Evolutionary conservation across 2,797 vertebrate species (phyloP).

Genomic region (Danio choprae): DNA sequence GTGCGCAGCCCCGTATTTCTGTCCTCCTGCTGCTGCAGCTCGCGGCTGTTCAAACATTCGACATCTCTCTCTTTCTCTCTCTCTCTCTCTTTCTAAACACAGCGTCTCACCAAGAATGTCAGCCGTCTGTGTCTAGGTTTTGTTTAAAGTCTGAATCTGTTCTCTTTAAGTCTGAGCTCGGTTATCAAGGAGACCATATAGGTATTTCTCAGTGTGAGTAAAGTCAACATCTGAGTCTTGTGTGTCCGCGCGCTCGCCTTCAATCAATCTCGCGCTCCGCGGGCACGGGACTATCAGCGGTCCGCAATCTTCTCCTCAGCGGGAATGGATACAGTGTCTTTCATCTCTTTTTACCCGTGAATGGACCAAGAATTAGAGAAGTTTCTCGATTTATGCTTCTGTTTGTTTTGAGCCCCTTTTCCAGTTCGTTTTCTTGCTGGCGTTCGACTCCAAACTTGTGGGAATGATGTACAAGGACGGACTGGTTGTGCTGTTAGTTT

Average conservation of each 20-base stretch:
- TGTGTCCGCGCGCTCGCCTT: slow-evolving; percentile 67
- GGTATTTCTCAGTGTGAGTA: slow-evolving; percentile 63
- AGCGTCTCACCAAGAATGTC: slow-evolving; percentile 49
- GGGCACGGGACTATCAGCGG: slow-evolving; percentile 50
- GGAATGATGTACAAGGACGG: slow-evolving; percentile 75
- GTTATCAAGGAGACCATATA: slow-evolving; percentile 68
- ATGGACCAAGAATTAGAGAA: slow-evolving; percentile 42
- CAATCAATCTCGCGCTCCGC: slow-evolving; percentile 75
- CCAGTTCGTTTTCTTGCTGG: slow-evolving; percentile 16
- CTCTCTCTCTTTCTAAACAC: slow-evolving; percentile 19
- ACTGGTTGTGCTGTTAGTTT: slow-evolving; percentile 79
- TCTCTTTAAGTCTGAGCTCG: slow-evolving; percentile 64
- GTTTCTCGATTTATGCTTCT: slow-evolving; percentile 44
- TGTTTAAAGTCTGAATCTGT: slow-evolving; percentile 62
- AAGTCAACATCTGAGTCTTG: slow-evolving; percentile 69
- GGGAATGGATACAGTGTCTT: slow-evolving; percentile 45
- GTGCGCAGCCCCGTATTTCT: slow-evolving; percentile 37
- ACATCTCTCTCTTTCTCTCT: slow-evolving; percentile 16
- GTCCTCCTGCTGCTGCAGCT: slow-evolving; percentile 33
- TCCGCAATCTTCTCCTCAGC: background rate
- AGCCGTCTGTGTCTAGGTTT: slow-evolving; percentile 58
- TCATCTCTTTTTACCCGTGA: slow-evolving; percentile 45
- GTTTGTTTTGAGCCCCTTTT: slow-evolving; percentile 35
- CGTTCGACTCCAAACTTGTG: slow-evolving; percentile 65
- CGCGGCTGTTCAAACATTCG: slow-evolving; percentile 53